phyloP scores from a whole-genome alignment of 2,797 vertebrate genomes.

The Galago senegalensis region DNA sequence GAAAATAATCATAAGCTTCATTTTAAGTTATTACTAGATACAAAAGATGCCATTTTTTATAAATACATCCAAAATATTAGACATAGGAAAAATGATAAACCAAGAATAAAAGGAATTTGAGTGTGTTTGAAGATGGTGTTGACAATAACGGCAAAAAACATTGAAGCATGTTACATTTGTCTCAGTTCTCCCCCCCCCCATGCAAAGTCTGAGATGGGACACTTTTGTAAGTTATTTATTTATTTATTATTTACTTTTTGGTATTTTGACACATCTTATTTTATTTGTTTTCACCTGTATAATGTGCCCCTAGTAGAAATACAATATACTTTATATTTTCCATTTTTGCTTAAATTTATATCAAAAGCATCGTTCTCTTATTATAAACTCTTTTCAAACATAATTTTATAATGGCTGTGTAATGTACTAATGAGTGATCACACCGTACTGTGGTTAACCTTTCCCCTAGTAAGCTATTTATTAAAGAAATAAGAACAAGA shows the following conservation, averaged over 20 bases:
- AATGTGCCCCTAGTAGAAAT: neutral
- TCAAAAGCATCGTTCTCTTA: neutral
- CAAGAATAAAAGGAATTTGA: conserved; percentile 31
- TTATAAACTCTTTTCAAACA: neutral
- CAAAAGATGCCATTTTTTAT: neutral
- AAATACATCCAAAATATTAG: neutral
- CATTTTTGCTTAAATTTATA: neutral
- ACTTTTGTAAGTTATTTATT: neutral
- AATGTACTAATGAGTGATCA: neutral
- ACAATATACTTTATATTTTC: neutral
- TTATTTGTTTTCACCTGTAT: neutral
- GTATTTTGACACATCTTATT: neutral
- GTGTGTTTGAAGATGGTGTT: neutral
- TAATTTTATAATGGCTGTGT: neutral
- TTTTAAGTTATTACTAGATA: neutral
- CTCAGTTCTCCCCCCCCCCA: neutral
- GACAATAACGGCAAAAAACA: neutral
- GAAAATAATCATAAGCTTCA: neutral
- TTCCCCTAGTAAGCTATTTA: neutral
- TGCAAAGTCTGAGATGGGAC: neutral
- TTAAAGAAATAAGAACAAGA: neutral
- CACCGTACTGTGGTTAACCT: neutral
- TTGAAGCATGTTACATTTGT: neutral
- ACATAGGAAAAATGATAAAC: neutral
- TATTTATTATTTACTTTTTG: too few species aligned